Evolutionary conservation across 2,797 vertebrate species (phyloP).

Genomic region (Mormyrus hasselquistii): DNA sequence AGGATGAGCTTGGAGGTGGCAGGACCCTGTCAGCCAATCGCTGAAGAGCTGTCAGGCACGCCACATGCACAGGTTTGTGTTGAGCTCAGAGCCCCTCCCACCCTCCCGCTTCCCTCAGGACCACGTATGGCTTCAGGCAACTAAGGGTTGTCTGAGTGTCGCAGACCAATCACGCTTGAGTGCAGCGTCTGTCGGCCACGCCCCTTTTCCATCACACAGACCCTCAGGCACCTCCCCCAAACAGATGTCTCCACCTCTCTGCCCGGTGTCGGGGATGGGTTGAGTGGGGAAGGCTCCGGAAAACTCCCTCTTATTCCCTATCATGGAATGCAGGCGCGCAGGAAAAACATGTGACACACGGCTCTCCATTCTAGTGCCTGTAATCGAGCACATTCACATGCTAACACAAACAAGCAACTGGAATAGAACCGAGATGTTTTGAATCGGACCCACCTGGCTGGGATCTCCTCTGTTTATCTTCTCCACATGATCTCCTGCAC

Average conservation of each 20-base stretch:
- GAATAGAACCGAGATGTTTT: background rate
- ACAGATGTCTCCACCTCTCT: background rate
- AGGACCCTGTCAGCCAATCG: background rate
- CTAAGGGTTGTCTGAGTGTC: constrained; percentile 34
- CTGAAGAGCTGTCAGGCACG: background rate
- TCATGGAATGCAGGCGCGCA: constrained; percentile 14
- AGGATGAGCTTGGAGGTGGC: background rate
- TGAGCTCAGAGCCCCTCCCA: background rate
- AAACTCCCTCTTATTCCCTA: background rate
- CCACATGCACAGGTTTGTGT: background rate
- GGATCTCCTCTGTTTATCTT: background rate
- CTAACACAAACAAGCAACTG: background rate
- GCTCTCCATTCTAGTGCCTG: background rate
- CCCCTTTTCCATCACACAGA: background rate
- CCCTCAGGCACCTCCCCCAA: background rate
- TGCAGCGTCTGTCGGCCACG: constrained; percentile 21
- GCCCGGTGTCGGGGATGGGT: background rate
- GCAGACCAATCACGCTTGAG: constrained; percentile 29
- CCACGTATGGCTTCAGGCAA: constrained; percentile 20
- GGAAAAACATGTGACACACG: background rate
- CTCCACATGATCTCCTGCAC: background rate
- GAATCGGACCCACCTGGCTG: background rate
- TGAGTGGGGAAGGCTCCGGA: background rate
- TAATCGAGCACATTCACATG: too few relatives aligned
- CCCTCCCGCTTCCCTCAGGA: background rate